These are phyloP conservation scores for Urocynchramus pylzowi DNA, from an alignment of 2,113 vertebrate species.

Conservation along the genomic window DNA sequence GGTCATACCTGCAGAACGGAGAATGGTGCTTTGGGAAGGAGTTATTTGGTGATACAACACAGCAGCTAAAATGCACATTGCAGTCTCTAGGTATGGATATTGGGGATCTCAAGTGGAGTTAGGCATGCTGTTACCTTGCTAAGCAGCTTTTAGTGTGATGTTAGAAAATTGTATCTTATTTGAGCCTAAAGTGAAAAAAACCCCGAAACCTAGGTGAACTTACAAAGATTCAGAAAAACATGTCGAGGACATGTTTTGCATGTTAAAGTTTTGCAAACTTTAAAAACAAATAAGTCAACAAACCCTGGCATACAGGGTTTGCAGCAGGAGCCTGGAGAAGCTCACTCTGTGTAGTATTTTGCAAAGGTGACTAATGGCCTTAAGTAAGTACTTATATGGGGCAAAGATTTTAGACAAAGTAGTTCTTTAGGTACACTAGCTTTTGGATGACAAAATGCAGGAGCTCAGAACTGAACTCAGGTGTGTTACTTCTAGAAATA, in stretches of 20 bases:
- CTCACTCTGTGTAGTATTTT: not conserved
- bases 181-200: not conserved
- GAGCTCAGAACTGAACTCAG: not conserved
- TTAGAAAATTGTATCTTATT: not conserved
- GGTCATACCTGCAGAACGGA: not conserved
- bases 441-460: not conserved
- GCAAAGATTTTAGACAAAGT: not conserved
- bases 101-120: not conserved
- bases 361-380: not conserved
- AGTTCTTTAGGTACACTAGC: not conserved
- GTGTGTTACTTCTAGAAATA: not conserved
- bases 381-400: not conserved
- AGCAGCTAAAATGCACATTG: not conserved
- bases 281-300: not conserved
- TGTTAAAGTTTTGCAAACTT: not conserved
- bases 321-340: not conserved
- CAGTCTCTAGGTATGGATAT: not conserved
- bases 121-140: not conserved
- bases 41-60: not conserved
- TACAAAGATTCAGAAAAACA: not conserved
- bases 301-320: not conserved
- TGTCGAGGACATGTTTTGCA: not conserved
- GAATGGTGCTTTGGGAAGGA: not conserved
- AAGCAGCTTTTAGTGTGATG: not conserved
- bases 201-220: not conserved